A percentile compares a stretch with the other conserved stretches of the same genome.
Evolutionary conservation across 2,113 vertebrate species (phyloP).

Genomic region (Calyptomena viridis): DNA sequence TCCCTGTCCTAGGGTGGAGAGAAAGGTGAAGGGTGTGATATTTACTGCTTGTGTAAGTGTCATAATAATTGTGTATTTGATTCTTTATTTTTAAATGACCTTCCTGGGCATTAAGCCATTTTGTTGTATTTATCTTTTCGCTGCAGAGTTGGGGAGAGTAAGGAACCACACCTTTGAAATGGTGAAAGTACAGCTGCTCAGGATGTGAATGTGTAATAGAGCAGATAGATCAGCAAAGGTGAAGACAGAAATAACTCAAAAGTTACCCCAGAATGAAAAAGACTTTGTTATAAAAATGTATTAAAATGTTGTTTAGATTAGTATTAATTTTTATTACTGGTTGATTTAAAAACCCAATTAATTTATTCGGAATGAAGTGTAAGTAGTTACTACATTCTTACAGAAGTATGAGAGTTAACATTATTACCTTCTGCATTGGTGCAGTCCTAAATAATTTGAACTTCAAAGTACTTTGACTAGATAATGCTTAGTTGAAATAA

Average conservation of each 20-base stretch:
- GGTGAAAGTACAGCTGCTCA: conserved; percentile 18
- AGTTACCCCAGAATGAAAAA: neutral
- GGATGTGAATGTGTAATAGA: neutral
- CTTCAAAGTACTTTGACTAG: neutral
- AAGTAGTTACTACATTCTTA: neutral
- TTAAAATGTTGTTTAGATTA: neutral
- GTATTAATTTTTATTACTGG: neutral
- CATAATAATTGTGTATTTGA: conserved; percentile 67
- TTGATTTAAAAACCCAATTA: neutral
- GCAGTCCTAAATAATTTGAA: neutral
- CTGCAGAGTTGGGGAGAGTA: neutral
- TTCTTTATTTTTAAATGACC: conserved; percentile 64
- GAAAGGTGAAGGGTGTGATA: conserved; percentile 66
- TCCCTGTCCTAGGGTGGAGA: conserved; percentile 62
- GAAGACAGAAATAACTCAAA: neutral
- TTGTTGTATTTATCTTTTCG: conserved; percentile 43
- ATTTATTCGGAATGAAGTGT: neutral
- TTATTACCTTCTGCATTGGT: neutral
- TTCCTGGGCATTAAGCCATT: conserved; percentile 57
- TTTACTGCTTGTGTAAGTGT: conserved; percentile 66
- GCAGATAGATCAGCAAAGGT: neutral
- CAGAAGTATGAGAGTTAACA: neutral
- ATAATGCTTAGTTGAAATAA: neutral
- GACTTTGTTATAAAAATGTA: neutral
- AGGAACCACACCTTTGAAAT: conserved; percentile 32